Evolutionary conservation across 2,797 vertebrate genomes (phyloP), one percentile per base, ranked within the genome.

Genomic region (Argyrosomus regius): DNA sequence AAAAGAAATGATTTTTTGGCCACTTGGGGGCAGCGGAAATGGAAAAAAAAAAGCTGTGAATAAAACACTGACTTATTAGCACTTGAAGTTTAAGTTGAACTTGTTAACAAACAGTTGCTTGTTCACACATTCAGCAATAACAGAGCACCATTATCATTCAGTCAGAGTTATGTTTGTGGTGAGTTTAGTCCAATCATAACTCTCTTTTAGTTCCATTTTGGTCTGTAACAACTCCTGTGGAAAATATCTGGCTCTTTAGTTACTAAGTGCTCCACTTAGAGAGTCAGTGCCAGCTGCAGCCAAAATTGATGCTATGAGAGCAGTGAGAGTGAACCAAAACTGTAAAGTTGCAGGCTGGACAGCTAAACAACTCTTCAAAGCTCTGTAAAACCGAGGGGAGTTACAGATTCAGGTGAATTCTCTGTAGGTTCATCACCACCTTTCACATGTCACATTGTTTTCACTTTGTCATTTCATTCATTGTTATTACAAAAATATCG

Each of bases 231-330:
- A n/a, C 50, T 49, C 3, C 12, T 45, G 13, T 12, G 18, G 28
- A 26, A 35, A 24, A 17, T 31, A 49, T 17, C 13, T 35, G 39
- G n/a, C 24, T 63, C 46, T 60, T 64, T 22, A 35, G 22, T 52
- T 53, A 28, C 24, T 71, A 68, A 67, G 68, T 56, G n/a, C 28
- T 77, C 39, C 58, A 68, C 17, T 58, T 45, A 50, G 20, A 73
- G 49, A 2, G n/a, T 50, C 10, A 17, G 31, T 26, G 16, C 39
- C 35, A 53, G 39, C 14, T 74, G 9, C 13, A 11, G 43, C 10
- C 3, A 7, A 39, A 48, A 43, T 26, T 1, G 4, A 69, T 31
- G 12, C 12, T 18, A 22, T 64, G 35, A 71, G 45, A 65, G 16
- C 20, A 31, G n/a, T 26, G 28, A 24, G n/a, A 59, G 16, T 13